Evolutionary conservation across 1,140 invertebrate species (phyloP).

Genomic region (Vanessa tameamea): DNA sequence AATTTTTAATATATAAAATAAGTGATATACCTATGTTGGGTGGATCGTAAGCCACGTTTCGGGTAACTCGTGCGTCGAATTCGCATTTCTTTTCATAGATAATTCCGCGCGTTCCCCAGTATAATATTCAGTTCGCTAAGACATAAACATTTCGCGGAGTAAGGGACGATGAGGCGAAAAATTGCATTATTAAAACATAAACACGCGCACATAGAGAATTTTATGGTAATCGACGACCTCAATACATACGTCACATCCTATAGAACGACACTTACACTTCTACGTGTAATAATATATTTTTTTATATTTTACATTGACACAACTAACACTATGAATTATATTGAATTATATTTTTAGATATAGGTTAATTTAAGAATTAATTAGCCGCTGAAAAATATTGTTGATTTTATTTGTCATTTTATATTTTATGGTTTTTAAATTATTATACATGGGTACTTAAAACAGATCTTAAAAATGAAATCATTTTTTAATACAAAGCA

Average conservation of each 20-base stretch:
- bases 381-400: too few relatives aligned
- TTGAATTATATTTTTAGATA: too few relatives aligned
- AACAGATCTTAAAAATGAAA: too few relatives aligned
- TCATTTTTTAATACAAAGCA: too few relatives aligned
- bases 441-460: too few relatives aligned
- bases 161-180: constrained; percentile 26
- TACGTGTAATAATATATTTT: too few relatives aligned
- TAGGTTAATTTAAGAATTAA: too few relatives aligned
- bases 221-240: constrained; percentile 11
- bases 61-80: constrained; percentile 28
- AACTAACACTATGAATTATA: too few relatives aligned
- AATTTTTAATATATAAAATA: neutral
- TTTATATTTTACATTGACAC: too few relatives aligned
- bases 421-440: too few relatives aligned
- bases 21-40: neutral
- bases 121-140: constrained; percentile 34
- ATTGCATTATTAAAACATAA: constrained; percentile 46
- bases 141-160: constrained; percentile 28
- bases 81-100: constrained; percentile 37
- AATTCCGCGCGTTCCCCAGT: constrained; percentile 30
- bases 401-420: too few relatives aligned
- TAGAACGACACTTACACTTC: neutral
- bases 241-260: neutral
- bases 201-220: constrained; percentile 14
- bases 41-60: constrained; percentile 5